phyloP scores from a whole-genome alignment of 2,113 vertebrate species.

The Cromileptes altivelis region DNA sequence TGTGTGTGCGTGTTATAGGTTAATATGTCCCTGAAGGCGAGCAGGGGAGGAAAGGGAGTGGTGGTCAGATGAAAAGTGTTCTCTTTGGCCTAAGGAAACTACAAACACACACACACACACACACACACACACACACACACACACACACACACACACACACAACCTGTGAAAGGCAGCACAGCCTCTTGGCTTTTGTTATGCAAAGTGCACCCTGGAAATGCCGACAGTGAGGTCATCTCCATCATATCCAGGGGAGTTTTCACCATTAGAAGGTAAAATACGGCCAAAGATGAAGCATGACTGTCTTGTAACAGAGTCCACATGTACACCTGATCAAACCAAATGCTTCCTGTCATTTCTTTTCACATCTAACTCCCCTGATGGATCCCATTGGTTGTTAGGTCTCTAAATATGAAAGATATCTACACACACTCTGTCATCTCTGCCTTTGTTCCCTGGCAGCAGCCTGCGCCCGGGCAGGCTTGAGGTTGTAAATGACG shows the following conservation, averaged over 20 bases:
- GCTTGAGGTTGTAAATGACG: neutral
- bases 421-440: neutral
- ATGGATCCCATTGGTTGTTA: conserved; percentile 21
- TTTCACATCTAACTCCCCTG: conserved; percentile 19
- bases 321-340: conserved; percentile 41
- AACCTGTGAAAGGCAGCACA: neutral
- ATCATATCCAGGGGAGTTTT: neutral
- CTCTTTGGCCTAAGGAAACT: conserved; percentile 2
- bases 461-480: neutral
- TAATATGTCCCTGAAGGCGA: conserved; percentile 59
- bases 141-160: neutral
- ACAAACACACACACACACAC: conserved; percentile 16
- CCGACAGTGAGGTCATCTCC: conserved; percentile 9
- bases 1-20: conserved; percentile 34
- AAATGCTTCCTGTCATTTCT: neutral
- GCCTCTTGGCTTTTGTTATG: conserved; percentile 42
- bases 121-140: conserved; percentile 21
- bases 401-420: conserved; percentile 25
- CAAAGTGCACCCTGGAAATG: conserved; percentile 20
- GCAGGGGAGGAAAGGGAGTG: conserved; percentile 53
- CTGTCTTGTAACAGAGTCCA: conserved; percentile 37
- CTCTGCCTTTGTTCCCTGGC: conserved; percentile 36
- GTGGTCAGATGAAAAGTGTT: conserved; percentile 35
- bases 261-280: conserved; percentile 32
- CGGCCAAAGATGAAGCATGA: conserved; percentile 14